A percentile compares a stretch with the other conserved stretches of the same genome.
Conservation (phyloP, 2,888 invertebrate species). For the Furcula furcula region DNA sequence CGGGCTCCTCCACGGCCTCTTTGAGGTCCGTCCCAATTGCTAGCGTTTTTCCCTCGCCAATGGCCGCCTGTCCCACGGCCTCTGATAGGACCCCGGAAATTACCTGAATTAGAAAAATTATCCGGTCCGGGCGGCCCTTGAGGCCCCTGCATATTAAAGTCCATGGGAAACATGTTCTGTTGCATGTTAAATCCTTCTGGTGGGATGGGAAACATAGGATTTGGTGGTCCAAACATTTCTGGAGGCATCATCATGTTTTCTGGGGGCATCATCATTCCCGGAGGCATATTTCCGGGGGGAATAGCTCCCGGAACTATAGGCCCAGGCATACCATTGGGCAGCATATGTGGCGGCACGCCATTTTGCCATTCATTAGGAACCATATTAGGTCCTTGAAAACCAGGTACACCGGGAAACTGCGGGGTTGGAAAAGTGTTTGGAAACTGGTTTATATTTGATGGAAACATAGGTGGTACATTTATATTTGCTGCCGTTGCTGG, state of each 20-base stretch:
- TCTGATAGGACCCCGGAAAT: slow-evolving; percentile 80
- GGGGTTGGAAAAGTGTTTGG: slow-evolving; percentile 69
- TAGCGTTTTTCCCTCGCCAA: slow-evolving; percentile 73
- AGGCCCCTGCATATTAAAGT: slow-evolving; percentile 73
- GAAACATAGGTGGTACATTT: slow-evolving; percentile 71
- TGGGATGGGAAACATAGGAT: slow-evolving; percentile 33
- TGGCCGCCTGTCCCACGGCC: slow-evolving; percentile 75
- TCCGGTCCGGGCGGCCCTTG: slow-evolving; percentile 57
- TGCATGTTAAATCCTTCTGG: slow-evolving; percentile 71
- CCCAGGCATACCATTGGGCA: slow-evolving; percentile 59
- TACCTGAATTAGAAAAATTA: slow-evolving; percentile 60
- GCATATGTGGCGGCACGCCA: slow-evolving; percentile 60
- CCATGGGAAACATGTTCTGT: slow-evolving; percentile 75
- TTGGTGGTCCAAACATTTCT: slow-evolving; percentile 33
- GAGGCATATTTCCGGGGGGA: slow-evolving; percentile 55
- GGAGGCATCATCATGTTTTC: slow-evolving; percentile 67
- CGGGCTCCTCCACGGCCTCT: slow-evolving; percentile 76
- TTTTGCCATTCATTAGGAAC: slow-evolving; percentile 66
- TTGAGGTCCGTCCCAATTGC: slow-evolving; percentile 71
- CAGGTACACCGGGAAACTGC: slow-evolving; percentile 67
- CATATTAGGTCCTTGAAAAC: slow-evolving; percentile 66
- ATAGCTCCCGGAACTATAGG: slow-evolving; percentile 52
- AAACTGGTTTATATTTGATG: slow-evolving; percentile 69
- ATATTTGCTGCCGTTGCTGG: slow-evolving; percentile 46
- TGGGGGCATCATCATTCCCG: slow-evolving; percentile 46